These are phyloP conservation scores for Parapsyche elsis DNA, from an alignment of 1,140 invertebrate genomes.

Conservation along the genomic window DNA sequence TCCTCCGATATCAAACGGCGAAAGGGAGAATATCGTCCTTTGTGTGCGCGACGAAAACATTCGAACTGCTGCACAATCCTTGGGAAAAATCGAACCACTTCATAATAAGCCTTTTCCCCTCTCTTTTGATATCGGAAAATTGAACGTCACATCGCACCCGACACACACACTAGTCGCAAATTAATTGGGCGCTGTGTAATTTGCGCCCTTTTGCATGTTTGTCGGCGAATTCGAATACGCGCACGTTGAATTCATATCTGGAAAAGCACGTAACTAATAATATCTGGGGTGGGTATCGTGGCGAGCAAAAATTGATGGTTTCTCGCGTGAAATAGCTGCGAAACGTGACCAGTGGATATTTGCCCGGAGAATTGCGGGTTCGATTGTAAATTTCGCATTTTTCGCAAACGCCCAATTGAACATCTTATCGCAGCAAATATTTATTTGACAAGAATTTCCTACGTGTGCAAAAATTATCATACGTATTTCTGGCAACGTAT, in stretches of 20 bases:
- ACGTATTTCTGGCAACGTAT: too few relatives aligned
- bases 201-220: too few relatives aligned
- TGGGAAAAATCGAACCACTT: neutral
- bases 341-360: constrained; percentile 14
- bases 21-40: neutral
- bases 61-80: too few relatives aligned
- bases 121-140: too few relatives aligned
- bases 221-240: neutral
- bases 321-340: constrained; percentile 18
- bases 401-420: neutral
- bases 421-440: neutral
- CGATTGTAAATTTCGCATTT: constrained; percentile 19
- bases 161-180: too few relatives aligned
- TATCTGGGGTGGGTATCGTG: neutral
- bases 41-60: neutral
- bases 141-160: too few relatives aligned
- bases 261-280: constrained; percentile 17
- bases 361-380: neutral
- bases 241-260: neutral
- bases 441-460: too few relatives aligned
- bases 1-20: constrained; percentile 12
- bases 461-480: too few relatives aligned
- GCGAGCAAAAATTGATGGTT: constrained; percentile 22
- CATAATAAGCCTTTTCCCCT: constrained; percentile 4
- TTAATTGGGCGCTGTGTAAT: too few relatives aligned